Base-by-base conservation (phyloP, 1,140 invertebrate species). In the Drosophila sp. region DNA sequence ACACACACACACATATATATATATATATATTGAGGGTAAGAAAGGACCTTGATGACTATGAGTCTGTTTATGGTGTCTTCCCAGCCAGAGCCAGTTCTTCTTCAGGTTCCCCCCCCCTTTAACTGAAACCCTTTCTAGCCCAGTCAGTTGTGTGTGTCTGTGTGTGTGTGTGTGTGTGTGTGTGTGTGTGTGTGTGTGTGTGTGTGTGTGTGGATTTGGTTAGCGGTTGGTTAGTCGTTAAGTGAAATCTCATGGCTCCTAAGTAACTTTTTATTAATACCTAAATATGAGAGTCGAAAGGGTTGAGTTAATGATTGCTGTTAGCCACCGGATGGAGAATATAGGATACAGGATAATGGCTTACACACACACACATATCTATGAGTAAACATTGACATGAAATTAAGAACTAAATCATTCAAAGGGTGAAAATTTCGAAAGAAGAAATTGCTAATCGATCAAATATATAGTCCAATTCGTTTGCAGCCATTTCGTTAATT, bases 191-290 rank as follows among this genome's bases (percentile, higher is more conserved):
- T 54, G 64, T 76, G 25, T 56, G 55, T 57, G 29, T 33, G 55
- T 32, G 29, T 32, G 29, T 33, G 11, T 57, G 29, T 57, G 55
- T 17, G 55, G 11, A n/a, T 30, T 23, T 29, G 44, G 44, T 50
- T 50, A 50, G 44, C 44, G 44, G 44, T 33, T 33, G 27, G 32
- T 60, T 33, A 44, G 71, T 69, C 71, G 75, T 77, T 77, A 74
- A 77, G 75, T 77, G 75, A 77, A 77, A 66, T 74, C 75, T 77
- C 70, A 74, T 73, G 32, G 74, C 60, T 33, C 54, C 55, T 50
- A 58, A 35, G 56, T 58, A 35, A 58, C 56, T 35, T 58, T 35
- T 58, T 58, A 57, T 33, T 50, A 50, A 67, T 66, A 63, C 30
- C 30, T 23, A 33, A 35, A 57, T 33, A 33, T 56, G 54, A 56